Percentiles rank a stretch among this genome's conserved stretches.
Evolutionary conservation across 2,113 vertebrate genomes (phyloP).

Genomic region (Penelope pileata): DNA sequence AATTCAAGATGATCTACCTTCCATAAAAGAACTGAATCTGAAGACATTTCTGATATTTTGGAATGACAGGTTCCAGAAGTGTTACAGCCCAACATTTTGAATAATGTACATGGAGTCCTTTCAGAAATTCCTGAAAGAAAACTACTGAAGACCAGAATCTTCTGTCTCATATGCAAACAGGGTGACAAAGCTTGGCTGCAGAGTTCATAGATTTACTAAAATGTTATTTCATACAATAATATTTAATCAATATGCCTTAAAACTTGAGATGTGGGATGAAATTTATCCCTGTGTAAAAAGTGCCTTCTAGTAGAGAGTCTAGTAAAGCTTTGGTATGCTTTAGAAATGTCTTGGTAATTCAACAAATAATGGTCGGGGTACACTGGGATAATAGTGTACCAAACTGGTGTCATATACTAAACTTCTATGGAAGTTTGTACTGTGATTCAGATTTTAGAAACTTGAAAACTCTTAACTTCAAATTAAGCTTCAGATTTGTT

Average conservation of each 20-base stretch:
- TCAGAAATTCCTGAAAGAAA: not conserved
- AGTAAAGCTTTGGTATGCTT: not conserved
- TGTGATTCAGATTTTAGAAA: conserved; percentile 20
- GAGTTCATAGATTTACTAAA: conserved; percentile 2
- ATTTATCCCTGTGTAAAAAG: not conserved
- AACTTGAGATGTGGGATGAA: not conserved
- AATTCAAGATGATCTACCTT: conserved; percentile 20
- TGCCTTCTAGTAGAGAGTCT: conserved; percentile 5
- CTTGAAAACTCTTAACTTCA: not conserved
- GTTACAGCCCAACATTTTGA: conserved; percentile 5
- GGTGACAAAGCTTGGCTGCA: not conserved
- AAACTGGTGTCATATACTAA: not conserved
- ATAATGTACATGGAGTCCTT: not conserved
- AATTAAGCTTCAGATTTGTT: not conserved
- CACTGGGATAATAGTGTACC: too few species aligned
- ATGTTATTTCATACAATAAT: not conserved
- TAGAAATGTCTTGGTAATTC: not conserved
- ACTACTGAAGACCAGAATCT: not conserved
- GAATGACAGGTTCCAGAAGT: conserved; percentile 16
- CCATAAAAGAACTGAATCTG: not conserved
- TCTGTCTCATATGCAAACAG: conserved; percentile 1
- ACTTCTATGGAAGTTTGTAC: not conserved
- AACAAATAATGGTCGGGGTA: not conserved
- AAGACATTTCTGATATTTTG: conserved; percentile 1
- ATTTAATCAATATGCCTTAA: not conserved